Base-by-base conservation (phyloP, 2,888 invertebrate genomes). In the Teinopalpus imperialis region DNA sequence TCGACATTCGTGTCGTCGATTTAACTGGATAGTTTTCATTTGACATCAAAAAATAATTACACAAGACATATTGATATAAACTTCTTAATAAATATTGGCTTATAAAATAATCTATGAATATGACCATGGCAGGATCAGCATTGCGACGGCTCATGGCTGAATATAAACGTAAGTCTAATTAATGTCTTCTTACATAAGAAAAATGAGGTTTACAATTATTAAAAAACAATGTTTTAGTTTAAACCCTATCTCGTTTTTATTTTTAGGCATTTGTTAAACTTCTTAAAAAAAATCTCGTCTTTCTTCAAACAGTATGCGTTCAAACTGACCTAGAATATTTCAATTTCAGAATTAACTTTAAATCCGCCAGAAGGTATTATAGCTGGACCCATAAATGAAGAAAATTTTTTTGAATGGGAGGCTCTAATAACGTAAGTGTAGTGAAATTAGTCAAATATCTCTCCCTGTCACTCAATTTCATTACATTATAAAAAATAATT, bases 341-440 rank as follows among this genome's bases (percentile, higher is more conserved):
- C 5, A 8, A 54, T 56, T 85, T 91, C 94, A 87, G 87, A 99
- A 81, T 83, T 99, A 54, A 98, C 98, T 21, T 81, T 97, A 53
- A 98, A 98, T 87, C 98, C 98, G 42, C 98, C 99, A 8, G 97
- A 99, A 90, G 99, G 99, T 32, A 99, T 99, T 47, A 95, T 99
- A 51, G 99, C 99, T 49, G 99, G 99, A 0, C 99, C 99, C 14
- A 93, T 98, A 42, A 97, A 97, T 73, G 99, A 99, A 89, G 99
- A 99, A 71, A 99, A 99, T 75, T 99, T 99, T 80, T 99, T 99
- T 83, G 99, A 99, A 91, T 99, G 99, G 99, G 98, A 99, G 88
- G 98, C 98, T 7, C 83, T 98, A 12, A 98, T 99, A 61, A 97
- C 97, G 87, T 88, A 70, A 70, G 85, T 65, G n/a, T n/a, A n/a